A percentile compares a stretch with the other conserved stretches of the same genome.
Conservation (phyloP, 1,140 invertebrate species). For the Steinernema khuongi region DNA sequence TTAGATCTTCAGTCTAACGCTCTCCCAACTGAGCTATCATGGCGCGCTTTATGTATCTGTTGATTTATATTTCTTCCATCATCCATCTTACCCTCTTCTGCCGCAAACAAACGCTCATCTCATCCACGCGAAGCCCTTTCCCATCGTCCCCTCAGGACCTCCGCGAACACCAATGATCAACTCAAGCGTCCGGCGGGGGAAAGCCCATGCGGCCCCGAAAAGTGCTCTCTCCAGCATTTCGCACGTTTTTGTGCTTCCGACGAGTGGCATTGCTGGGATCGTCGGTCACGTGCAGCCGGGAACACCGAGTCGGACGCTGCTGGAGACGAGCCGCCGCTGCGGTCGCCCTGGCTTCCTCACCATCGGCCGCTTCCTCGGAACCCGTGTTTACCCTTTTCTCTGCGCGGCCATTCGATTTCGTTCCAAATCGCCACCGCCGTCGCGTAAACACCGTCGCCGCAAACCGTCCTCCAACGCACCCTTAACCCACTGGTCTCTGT, state of each 20-base stretch:
- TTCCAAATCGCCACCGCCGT: background rate
- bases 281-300: background rate
- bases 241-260: background rate
- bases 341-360: background rate
- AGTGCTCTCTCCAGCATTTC: background rate
- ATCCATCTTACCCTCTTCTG: too few relatives aligned
- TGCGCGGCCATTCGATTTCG: too few relatives aligned
- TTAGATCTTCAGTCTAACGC: constrained; percentile 63
- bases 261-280: background rate
- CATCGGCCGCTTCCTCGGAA: background rate
- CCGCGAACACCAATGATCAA: too few relatives aligned
- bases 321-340: background rate
- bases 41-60: constrained; percentile 2
- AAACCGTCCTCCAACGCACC: background rate
- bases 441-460: background rate
- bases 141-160: too few relatives aligned
- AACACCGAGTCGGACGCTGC: background rate
- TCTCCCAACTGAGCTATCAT: constrained; percentile 55
- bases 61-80: too few relatives aligned
- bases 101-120: background rate
- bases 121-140: background rate
- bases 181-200: too few relatives aligned
- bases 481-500: background rate
- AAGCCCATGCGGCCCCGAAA: too few relatives aligned
- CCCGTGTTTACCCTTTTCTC: background rate